phyloP scores from a whole-genome alignment of 2,113 vertebrate species.

The Pogonocichla stellata region DNA sequence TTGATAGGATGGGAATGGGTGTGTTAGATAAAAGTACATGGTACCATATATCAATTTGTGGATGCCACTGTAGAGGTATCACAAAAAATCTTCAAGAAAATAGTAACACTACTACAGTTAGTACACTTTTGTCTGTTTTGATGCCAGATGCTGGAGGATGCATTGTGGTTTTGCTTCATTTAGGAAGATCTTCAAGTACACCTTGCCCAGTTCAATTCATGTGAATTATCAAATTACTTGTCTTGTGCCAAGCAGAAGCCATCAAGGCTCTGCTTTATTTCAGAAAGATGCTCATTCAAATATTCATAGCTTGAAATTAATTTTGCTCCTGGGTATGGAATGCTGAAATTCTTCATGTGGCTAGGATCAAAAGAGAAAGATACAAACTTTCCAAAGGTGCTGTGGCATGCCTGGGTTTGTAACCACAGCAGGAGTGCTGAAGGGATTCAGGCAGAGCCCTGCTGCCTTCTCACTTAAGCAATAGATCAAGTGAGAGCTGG shows the following conservation, averaged over 20 bases:
- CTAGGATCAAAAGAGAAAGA: not conserved
- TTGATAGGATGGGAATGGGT: not conserved
- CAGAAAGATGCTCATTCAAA: not conserved
- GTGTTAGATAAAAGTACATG: not conserved
- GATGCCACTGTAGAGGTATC: not conserved
- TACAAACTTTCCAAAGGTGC: not conserved
- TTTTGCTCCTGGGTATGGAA: not conserved
- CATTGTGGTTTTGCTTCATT: not conserved
- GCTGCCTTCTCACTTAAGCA: not conserved
- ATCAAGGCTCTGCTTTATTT: not conserved
- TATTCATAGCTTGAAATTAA: not conserved
- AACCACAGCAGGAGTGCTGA: not conserved
- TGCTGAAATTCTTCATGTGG: not conserved
- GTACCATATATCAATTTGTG: not conserved
- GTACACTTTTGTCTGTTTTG: not conserved
- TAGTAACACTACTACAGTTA: not conserved
- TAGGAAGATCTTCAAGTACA: not conserved
- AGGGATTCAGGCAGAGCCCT: not conserved
- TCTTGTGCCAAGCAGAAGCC: not conserved
- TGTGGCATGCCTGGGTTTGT: not conserved
- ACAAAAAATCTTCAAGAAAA: not conserved
- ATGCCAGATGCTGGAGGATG: not conserved
- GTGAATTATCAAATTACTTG: constrained; percentile 8
- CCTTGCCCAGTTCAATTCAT: not conserved
- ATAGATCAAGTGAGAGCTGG: not conserved